Conservation (phyloP, 2,797 vertebrate species). For the Coendou prehensilis region DNA sequence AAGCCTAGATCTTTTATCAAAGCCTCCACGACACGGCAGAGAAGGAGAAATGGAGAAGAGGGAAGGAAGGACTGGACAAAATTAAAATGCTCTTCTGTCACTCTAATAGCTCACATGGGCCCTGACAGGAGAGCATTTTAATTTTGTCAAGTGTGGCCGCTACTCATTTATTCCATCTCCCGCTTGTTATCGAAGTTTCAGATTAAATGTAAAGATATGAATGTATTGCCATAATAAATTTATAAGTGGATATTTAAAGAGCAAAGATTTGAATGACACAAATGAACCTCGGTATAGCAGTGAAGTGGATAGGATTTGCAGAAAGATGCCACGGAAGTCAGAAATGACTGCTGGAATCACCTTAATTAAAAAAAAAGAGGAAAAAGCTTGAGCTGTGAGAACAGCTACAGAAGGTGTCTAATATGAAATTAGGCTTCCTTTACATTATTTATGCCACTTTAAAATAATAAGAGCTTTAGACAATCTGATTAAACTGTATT, state of each 20-base stretch:
- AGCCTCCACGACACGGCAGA: constrained; percentile 68
- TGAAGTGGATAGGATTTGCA: constrained; percentile 83
- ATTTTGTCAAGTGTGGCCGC: constrained; percentile 85
- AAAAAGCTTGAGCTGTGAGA: constrained; percentile 57
- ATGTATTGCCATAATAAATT: constrained; percentile 88
- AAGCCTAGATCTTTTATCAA: constrained; percentile 77
- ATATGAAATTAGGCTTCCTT: constrained; percentile 83
- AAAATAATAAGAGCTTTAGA: constrained; percentile 82
- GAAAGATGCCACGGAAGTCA: constrained; percentile 84
- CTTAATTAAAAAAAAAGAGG: constrained; percentile 83
- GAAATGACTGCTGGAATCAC: constrained; percentile 82
- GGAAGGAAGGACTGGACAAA: constrained; percentile 74
- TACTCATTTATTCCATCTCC: constrained; percentile 86
- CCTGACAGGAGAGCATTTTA: constrained; percentile 84
- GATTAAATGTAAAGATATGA: constrained; percentile 88
- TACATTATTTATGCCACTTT: constrained; percentile 84
- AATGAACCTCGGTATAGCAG: constrained; percentile 84
- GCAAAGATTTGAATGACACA: constrained; percentile 88
- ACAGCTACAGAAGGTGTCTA: constrained; percentile 74
- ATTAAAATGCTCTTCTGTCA: constrained; percentile 84
- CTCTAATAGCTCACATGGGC: constrained; percentile 81
- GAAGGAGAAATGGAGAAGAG: constrained; percentile 64
- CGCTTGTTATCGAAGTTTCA: constrained; percentile 86
- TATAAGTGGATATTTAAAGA: constrained; percentile 89
- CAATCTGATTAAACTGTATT: constrained; percentile 84